phyloP scores from a whole-genome alignment of 2,113 vertebrate species.

The Brienomyrus longianalis region DNA sequence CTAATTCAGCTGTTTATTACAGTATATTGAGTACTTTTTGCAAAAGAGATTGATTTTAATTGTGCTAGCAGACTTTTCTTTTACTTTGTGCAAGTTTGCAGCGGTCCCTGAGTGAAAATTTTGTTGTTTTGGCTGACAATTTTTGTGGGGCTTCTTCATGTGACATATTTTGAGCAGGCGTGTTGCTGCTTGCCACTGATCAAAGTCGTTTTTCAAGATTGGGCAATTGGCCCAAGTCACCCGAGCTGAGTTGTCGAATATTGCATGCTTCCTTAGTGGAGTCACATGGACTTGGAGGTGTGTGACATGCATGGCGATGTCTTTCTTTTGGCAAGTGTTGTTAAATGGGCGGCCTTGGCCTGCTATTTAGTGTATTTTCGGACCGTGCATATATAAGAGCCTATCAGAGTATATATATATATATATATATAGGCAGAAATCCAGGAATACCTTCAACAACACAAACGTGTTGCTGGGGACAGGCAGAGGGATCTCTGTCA shows the following conservation, averaged over 20 bases:
- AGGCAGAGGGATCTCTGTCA: background rate
- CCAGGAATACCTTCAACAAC: background rate
- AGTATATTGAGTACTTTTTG: background rate
- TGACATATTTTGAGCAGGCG: background rate
- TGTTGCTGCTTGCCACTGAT: background rate
- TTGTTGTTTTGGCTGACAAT: background rate
- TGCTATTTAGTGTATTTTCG: background rate
- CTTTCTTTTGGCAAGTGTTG: background rate
- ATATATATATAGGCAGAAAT: too few species aligned
- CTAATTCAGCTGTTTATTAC: background rate
- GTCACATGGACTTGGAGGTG: background rate
- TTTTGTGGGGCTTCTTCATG: background rate
- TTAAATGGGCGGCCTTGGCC: background rate
- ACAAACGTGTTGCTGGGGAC: background rate
- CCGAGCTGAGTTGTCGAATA: background rate
- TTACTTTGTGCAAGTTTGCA: background rate
- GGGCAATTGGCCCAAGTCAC: background rate
- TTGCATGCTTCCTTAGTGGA: background rate
- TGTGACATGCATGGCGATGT: background rate
- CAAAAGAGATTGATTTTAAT: background rate
- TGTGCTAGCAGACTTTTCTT: background rate
- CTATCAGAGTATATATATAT: too few species aligned
- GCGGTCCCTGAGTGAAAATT: background rate
- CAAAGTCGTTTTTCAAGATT: background rate
- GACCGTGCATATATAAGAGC: background rate